Conservation (phyloP, 2,113 vertebrate genomes). For the Tetrax tetrax region DNA sequence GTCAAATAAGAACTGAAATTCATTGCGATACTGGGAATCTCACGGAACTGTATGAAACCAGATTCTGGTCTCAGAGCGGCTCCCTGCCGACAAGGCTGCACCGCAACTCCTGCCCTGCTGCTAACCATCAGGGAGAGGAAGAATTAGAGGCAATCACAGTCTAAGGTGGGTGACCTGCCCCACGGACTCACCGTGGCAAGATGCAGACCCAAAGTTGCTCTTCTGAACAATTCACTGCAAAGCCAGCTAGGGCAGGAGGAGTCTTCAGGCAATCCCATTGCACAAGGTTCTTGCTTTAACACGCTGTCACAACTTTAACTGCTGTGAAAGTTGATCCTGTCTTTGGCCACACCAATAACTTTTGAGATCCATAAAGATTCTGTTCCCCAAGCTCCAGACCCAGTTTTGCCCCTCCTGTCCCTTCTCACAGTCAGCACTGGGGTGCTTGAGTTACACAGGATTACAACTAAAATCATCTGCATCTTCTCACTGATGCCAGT, state of each 20-base stretch:
- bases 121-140: background rate
- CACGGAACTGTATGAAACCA: background rate
- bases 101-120: background rate
- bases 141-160: background rate
- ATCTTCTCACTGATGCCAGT: background rate
- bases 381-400: background rate
- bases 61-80: background rate
- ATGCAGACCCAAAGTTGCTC: background rate
- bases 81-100: background rate
- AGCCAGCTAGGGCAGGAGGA: background rate
- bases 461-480: background rate
- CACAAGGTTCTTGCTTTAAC: background rate
- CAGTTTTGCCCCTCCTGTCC: background rate
- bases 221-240: background rate
- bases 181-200: background rate
- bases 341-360: background rate
- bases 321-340: background rate
- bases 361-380: background rate
- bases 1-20: background rate
- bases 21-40: background rate
- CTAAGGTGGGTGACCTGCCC: background rate
- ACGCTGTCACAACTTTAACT: background rate
- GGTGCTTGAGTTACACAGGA: background rate
- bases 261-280: background rate
- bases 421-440: no score